Conservation (phyloP, 2,113 vertebrate genomes). For the Mormyrus iriodes region DNA sequence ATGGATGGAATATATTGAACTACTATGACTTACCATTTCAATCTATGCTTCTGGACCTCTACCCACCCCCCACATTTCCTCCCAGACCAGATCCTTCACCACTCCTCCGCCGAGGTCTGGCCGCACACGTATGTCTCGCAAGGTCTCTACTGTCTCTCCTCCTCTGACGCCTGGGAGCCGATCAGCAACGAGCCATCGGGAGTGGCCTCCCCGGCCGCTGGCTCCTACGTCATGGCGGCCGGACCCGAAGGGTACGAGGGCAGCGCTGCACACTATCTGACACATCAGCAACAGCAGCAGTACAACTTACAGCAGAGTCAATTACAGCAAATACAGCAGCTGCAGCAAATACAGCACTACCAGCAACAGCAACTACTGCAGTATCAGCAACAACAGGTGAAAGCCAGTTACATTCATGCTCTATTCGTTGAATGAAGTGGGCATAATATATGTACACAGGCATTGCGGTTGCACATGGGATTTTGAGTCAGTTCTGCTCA, state of each 20-base stretch:
- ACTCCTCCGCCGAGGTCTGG: constrained; percentile 83
- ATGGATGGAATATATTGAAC: neutral
- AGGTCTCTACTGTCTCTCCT: constrained; percentile 95
- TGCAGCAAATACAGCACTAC: constrained; percentile 70
- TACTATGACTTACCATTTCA: neutral
- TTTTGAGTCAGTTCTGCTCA: neutral
- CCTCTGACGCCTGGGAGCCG: constrained; percentile 93
- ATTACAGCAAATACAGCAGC: constrained; percentile 67
- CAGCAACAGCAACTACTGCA: constrained; percentile 70
- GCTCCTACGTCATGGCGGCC: constrained; percentile 68
- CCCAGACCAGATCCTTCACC: constrained; percentile 78
- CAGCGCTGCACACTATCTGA: constrained; percentile 55
- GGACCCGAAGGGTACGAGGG: constrained; percentile 57
- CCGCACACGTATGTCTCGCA: constrained; percentile 94
- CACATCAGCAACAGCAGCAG: constrained; percentile 64
- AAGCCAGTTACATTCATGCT: constrained; percentile 2
- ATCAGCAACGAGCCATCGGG: constrained; percentile 81
- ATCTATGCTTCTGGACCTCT: neutral
- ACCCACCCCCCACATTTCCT: neutral
- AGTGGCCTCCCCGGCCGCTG: constrained; percentile 78
- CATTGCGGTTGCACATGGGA: neutral
- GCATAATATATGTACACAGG: neutral
- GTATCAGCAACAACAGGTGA: constrained; percentile 69
- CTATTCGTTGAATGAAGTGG: neutral
- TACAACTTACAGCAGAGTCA: constrained; percentile 59